These are phyloP conservation scores for Apodemia zela DNA, from an alignment of 2,888 invertebrate species.

Conservation along the genomic window DNA sequence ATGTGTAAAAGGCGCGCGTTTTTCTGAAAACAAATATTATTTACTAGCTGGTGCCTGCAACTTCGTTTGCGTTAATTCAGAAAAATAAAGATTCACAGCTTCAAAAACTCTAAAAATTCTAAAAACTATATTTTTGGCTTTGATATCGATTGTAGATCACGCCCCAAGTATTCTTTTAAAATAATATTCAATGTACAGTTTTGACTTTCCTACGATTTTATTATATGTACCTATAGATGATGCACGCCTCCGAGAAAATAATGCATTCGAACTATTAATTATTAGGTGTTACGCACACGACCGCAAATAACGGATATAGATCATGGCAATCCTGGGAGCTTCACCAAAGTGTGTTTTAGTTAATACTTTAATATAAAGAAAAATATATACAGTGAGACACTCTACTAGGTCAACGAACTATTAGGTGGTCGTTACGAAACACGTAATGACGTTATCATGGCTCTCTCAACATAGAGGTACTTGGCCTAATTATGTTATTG, in stretches of 20 bases:
- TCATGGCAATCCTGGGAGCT: not conserved
- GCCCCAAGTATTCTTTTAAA: no score
- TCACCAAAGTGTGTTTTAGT: not conserved
- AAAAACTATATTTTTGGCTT: no score
- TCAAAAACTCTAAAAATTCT: no score
- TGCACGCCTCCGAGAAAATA: not conserved
- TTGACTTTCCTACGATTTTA: no score
- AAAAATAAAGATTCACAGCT: no score
- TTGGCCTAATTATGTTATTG: conserved; percentile 7
- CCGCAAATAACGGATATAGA: not conserved
- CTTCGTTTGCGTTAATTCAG: no score
- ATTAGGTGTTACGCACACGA: not conserved
- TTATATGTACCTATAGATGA: not conserved
- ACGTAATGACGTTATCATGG: conserved; percentile 12
- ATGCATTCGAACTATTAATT: not conserved
- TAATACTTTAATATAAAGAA: not conserved
- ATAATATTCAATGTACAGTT: no score
- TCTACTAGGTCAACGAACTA: not conserved
- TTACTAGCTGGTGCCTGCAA: no score
- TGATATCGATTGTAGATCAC: no score
- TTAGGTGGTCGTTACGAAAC: not conserved
- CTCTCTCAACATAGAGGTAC: conserved; percentile 4
- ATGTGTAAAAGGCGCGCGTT: conserved; percentile 34
- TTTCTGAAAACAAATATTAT: conserved; percentile 40
- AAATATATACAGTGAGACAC: not conserved